Percentiles rank a stretch among this genome's conserved stretches.
Conservation (phyloP, 2,113 vertebrate genomes). For the Campylorhamphus procurvoides region DNA sequence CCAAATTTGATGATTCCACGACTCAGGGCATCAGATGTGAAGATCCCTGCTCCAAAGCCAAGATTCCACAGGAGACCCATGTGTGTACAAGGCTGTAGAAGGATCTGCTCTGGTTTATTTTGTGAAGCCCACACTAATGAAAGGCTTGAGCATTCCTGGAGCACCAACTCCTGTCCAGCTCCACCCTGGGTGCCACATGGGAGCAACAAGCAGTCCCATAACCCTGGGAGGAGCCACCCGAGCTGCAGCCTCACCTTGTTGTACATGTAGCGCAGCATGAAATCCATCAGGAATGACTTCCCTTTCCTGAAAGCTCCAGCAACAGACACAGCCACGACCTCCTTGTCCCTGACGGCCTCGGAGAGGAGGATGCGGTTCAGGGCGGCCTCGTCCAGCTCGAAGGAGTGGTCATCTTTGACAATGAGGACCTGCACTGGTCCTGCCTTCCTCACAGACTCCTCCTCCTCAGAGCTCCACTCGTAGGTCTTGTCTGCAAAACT, state of each 20-base stretch:
- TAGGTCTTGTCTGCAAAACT: slow-evolving; percentile 87
- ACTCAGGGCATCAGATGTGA: neutral
- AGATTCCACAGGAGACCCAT: neutral
- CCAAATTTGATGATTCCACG: neutral
- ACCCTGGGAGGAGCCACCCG: neutral
- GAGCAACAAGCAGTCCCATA: neutral
- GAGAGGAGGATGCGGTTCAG: slow-evolving; percentile 92
- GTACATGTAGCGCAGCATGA: slow-evolving; percentile 99
- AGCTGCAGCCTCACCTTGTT: slow-evolving; percentile 79
- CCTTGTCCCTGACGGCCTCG: slow-evolving; percentile 89
- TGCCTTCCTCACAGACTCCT: slow-evolving; percentile 89
- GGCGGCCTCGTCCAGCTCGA: slow-evolving; percentile 92
- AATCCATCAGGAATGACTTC: slow-evolving; percentile 99
- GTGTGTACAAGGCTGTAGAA: neutral
- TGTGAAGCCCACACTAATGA: neutral
- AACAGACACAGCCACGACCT: slow-evolving; percentile 94
- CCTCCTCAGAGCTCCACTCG: slow-evolving; percentile 97
- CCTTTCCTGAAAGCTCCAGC: slow-evolving; percentile 98
- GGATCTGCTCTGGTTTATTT: neutral
- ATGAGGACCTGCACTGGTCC: slow-evolving; percentile 93
- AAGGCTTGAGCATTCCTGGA: neutral
- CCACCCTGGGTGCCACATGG: fast-evolving
- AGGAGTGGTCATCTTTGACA: slow-evolving; percentile 97
- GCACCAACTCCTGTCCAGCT: neutral
- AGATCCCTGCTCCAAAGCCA: neutral